Evolutionary conservation across 2,113 vertebrate genomes (phyloP).

Genomic region (Perca schrenkii): DNA sequence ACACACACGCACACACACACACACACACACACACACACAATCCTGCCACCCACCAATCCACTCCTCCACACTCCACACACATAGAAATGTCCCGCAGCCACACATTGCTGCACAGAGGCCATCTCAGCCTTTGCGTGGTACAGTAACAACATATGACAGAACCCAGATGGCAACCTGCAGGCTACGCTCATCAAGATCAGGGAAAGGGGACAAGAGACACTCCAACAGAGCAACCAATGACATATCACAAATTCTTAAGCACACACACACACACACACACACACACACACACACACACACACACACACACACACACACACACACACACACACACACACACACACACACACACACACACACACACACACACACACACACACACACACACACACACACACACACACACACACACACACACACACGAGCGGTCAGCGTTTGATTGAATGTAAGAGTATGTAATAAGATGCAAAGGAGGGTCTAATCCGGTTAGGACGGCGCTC

Average conservation of each 20-base stretch:
- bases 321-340: constrained; percentile 15
- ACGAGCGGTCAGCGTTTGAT: constrained; percentile 21
- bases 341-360: not conserved
- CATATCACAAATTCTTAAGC: constrained; percentile 4
- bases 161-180: constrained; percentile 76
- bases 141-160: constrained; percentile 76
- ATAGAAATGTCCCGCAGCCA: constrained; percentile 34
- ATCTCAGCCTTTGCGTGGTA: constrained; percentile 48
- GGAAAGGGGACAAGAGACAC: constrained; percentile 39
- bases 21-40: constrained; percentile 18
- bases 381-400: not conserved
- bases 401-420: not conserved
- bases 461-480: constrained; percentile 53
- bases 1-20: constrained; percentile 9
- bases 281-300: not conserved
- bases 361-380: constrained; percentile 1
- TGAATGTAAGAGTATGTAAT: constrained; percentile 52
- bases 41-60: constrained; percentile 4
- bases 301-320: constrained; percentile 1
- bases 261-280: constrained; percentile 10
- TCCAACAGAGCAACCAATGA: constrained; percentile 40
- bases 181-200: constrained; percentile 63
- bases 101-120: constrained; percentile 55
- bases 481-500: constrained; percentile 41
- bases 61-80: not conserved